Conservation (phyloP, 2,113 vertebrate species). For the Dolichotis patagonum region DNA sequence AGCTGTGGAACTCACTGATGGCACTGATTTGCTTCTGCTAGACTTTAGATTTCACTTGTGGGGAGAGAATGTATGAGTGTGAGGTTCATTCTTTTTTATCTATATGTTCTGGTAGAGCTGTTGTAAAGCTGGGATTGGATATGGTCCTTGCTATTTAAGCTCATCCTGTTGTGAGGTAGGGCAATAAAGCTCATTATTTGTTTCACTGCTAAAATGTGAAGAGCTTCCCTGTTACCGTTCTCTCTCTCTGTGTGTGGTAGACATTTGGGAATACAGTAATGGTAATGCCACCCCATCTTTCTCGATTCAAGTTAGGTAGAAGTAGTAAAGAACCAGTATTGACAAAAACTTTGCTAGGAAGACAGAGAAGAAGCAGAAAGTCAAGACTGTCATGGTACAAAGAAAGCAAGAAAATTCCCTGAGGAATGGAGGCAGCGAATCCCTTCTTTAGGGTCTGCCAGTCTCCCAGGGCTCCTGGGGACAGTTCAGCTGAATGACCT, state of each 20-base stretch:
- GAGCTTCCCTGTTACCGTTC: not conserved
- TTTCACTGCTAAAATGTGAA: not conserved
- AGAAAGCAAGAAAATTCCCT: not conserved
- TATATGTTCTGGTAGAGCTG: not conserved
- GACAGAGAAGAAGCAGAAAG: not conserved
- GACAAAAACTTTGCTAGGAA: not conserved
- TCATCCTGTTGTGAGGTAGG: not conserved
- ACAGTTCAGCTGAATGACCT: not conserved
- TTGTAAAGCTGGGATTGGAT: not conserved
- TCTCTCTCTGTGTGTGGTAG: not conserved
- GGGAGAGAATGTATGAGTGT: not conserved
- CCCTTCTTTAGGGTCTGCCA: not conserved
- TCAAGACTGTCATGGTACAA: not conserved
- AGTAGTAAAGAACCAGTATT: not conserved
- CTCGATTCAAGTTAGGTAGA: not conserved
- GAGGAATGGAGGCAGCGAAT: not conserved
- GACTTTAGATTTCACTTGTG: not conserved
- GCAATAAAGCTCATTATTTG: not conserved
- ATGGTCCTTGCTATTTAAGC: not conserved
- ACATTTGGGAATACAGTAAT: not conserved
- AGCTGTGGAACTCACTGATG: not conserved
- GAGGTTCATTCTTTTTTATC: not conserved
- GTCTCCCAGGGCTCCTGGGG: not conserved
- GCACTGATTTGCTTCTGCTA: not conserved
- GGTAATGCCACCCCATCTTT: not conserved